Percentiles rank a stretch among this genome's conserved stretches.
These are phyloP conservation scores for Ailurus styani DNA, from an alignment of 2,113 vertebrate species.

Conservation along the genomic window DNA sequence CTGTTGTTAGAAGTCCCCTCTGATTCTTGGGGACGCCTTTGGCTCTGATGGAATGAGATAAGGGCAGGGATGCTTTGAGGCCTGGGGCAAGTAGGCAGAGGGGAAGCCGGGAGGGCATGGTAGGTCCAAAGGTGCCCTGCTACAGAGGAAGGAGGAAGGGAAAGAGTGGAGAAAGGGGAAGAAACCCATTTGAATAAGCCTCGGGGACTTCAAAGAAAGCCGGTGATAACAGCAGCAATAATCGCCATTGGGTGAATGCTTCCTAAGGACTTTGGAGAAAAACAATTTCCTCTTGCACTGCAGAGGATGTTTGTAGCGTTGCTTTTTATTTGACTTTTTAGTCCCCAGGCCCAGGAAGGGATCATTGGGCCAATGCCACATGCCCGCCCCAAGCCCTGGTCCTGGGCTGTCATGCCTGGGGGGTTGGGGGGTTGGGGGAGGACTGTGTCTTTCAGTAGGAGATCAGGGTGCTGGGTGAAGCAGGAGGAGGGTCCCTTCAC, in stretches of 20 bases:
- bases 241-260: neutral
- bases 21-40: neutral
- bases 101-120: neutral
- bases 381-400: neutral
- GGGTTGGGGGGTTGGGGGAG: no score
- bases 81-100: neutral
- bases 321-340: neutral
- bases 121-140: neutral
- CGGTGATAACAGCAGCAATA: neutral
- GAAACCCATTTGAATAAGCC: neutral
- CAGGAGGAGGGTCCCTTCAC: neutral
- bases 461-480: no score
- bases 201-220: neutral
- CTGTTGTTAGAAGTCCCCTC: neutral
- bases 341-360: neutral
- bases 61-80: neutral
- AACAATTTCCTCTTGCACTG: neutral
- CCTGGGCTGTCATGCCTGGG: neutral
- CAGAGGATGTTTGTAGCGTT: neutral
- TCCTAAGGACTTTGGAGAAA: neutral
- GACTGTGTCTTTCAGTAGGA: neutral
- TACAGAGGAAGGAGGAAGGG: neutral
- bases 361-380: neutral
- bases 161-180: neutral
- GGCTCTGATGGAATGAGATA: neutral